A percentile compares a stretch with the other conserved stretches of the same genome.
Conservation (phyloP, 2,113 vertebrate species). For the Phylloscopus trochilus region DNA sequence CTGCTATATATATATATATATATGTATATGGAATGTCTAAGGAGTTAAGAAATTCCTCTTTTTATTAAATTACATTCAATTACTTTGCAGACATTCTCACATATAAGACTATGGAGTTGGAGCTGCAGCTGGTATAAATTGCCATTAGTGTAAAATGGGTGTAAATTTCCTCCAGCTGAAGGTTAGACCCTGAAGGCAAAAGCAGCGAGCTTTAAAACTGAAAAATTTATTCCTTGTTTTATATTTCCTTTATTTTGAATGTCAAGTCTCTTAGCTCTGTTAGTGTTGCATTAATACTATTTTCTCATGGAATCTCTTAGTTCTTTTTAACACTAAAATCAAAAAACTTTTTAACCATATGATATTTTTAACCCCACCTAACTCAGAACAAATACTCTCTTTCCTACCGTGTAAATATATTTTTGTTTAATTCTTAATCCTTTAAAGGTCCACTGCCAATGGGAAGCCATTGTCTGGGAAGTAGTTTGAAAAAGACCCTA, state of each 20-base stretch:
- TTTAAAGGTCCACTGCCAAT: not conserved
- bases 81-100: slow-evolving; percentile 24
- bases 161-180: slow-evolving; percentile 61
- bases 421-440: slow-evolving; percentile 15
- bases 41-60: slow-evolving; percentile 14
- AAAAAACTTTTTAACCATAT: not conserved
- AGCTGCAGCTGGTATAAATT: slow-evolving; percentile 52
- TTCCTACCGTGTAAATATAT: not conserved
- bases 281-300: not conserved
- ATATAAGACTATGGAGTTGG: not conserved
- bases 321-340: not conserved
- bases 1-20: not conserved
- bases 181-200: slow-evolving; percentile 7
- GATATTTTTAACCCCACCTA: not conserved
- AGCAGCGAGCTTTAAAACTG: not conserved
- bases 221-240: slow-evolving; percentile 13
- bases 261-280: not conserved
- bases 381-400: not conserved
- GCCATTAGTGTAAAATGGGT: slow-evolving; percentile 52
- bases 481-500: slow-evolving; percentile 29
- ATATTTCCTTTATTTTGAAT: slow-evolving; percentile 15
- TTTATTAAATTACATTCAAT: slow-evolving; percentile 35
- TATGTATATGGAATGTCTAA: not conserved
- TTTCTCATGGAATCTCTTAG: not conserved
- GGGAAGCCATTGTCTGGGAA: slow-evolving; percentile 10